Conservation (phyloP, 2,797 vertebrate species). For the Eptatretus atami region DNA sequence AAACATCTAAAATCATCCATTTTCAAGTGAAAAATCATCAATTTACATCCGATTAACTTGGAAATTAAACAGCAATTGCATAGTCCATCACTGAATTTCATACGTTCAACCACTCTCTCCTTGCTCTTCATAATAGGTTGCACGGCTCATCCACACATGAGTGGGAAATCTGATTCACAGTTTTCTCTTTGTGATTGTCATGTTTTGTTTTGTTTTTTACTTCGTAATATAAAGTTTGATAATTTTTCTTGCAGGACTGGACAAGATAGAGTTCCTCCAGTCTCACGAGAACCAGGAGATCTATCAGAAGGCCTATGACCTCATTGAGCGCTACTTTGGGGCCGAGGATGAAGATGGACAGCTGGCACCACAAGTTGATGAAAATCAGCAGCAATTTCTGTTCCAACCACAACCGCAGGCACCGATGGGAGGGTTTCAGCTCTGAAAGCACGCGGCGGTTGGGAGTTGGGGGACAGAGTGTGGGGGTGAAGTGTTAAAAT, state of each 20-base stretch:
- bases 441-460: slow-evolving; percentile 25
- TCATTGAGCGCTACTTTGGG: slow-evolving; percentile 90
- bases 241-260: slow-evolving; percentile 26
- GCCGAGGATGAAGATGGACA: slow-evolving; percentile 61
- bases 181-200: too few relatives aligned
- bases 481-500: too few relatives aligned
- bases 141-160: not conserved
- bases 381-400: slow-evolving; percentile 78
- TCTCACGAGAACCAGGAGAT: slow-evolving; percentile 96
- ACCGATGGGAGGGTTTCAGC: slow-evolving; percentile 96
- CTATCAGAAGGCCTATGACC: slow-evolving; percentile 91
- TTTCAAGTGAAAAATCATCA: too few relatives aligned
- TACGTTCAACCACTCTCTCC: not conserved
- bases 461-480: slow-evolving; percentile 8
- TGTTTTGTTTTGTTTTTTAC: too few relatives aligned
- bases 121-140: not conserved
- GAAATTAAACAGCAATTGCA: too few relatives aligned
- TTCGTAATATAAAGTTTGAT: too few relatives aligned
- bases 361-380: slow-evolving; percentile 63
- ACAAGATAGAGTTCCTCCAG: slow-evolving; percentile 93
- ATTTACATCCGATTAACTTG: too few relatives aligned
- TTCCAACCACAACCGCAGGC: slow-evolving; percentile 81
- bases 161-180: too few relatives aligned
- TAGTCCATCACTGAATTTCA: too few relatives aligned
- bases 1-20: too few relatives aligned